These are phyloP conservation scores for Engystomops pustulosus DNA, from an alignment of 2,113 vertebrate genomes.

Conservation along the genomic window DNA sequence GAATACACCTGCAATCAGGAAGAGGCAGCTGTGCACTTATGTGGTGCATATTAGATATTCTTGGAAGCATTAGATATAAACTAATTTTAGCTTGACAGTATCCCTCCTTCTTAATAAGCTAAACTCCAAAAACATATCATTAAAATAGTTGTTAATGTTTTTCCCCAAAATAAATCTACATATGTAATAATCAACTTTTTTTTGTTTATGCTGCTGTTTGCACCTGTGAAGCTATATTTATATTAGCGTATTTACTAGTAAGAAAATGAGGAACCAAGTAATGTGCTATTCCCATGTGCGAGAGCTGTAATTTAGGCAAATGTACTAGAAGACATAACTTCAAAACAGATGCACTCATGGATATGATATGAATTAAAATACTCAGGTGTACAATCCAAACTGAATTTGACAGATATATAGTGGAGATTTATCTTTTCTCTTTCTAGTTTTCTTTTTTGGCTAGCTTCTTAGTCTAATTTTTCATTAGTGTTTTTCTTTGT, in stretches of 20 bases:
- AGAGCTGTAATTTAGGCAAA: neutral
- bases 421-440: too few species aligned
- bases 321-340: neutral
- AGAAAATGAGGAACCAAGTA: neutral
- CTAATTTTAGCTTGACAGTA: neutral
- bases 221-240: neutral
- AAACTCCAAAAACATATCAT: conserved; percentile 2
- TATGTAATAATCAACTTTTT: conserved; percentile 11
- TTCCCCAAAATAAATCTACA: conserved; percentile 12
- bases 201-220: neutral
- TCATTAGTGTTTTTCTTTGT: too few species aligned
- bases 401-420: neutral
- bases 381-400: neutral
- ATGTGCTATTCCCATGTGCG: neutral
- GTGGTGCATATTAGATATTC: neutral
- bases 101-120: conserved; percentile 9
- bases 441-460: too few species aligned
- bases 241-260: neutral
- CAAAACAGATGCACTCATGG: neutral
- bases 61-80: neutral
- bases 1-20: neutral
- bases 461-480: too few species aligned
- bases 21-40: conserved; percentile 5
- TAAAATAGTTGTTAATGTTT: conserved; percentile 11
- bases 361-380: neutral